phyloP scores from a whole-genome alignment of 2,797 vertebrate species.

The Bradypodion pumilum region DNA sequence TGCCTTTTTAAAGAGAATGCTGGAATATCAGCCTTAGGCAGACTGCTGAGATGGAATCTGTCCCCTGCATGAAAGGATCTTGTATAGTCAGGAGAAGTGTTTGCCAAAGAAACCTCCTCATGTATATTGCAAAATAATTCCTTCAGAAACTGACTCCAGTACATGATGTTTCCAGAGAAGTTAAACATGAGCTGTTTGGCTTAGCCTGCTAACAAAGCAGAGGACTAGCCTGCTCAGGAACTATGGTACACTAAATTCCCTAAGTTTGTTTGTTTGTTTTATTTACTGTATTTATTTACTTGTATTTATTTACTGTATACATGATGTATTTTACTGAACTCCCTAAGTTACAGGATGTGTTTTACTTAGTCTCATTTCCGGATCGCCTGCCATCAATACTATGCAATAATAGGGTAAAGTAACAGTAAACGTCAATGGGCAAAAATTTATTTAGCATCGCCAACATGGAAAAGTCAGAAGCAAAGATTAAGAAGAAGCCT shows the following conservation, averaged over 20 bases:
- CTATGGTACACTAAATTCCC: not conserved
- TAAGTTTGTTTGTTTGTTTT: too few species aligned
- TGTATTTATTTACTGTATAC: too few species aligned
- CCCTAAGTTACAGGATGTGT: not conserved
- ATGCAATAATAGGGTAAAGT: too few species aligned
- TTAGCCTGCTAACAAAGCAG: not conserved
- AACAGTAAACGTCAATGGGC: too few species aligned
- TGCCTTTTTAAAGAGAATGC: conserved; percentile 25
- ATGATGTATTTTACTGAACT: too few species aligned
- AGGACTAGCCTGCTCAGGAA: not conserved
- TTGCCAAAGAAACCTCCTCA: conserved; percentile 9
- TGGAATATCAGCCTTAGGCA: not conserved
- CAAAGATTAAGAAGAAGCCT: too few species aligned
- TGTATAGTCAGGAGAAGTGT: conserved; percentile 16
- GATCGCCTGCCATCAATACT: too few species aligned
- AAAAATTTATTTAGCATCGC: too few species aligned
- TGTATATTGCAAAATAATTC: conserved; percentile 28
- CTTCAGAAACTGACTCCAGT: conserved; percentile 25
- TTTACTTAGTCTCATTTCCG: too few species aligned
- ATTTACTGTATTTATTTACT: too few species aligned
- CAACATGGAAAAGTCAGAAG: too few species aligned
- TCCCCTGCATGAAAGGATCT: conserved; percentile 25
- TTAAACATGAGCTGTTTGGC: not conserved
- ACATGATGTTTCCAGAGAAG: not conserved
- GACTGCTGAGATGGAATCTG: not conserved